phyloP scores from a whole-genome alignment of 2,888 invertebrate species.

The Diloba caeruleocephala region DNA sequence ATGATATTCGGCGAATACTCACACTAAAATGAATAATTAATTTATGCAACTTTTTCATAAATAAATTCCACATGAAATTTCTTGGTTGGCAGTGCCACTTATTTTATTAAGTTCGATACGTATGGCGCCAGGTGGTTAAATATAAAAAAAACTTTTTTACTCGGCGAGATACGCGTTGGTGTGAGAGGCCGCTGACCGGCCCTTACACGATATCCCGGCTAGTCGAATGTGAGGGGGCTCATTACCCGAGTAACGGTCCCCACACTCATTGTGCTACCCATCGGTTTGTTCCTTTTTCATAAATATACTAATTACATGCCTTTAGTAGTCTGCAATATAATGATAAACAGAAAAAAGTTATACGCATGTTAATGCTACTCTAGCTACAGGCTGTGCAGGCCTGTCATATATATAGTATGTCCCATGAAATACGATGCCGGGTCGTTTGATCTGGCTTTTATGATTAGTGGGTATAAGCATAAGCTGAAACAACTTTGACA shows the following conservation, averaged over 20 bases:
- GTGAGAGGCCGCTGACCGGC: slow-evolving; percentile 53
- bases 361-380: slow-evolving; percentile 38
- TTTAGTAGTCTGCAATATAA: slow-evolving; percentile 34
- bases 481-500: too few species aligned
- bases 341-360: slow-evolving; percentile 40
- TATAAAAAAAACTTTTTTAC: neutral
- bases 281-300: slow-evolving; percentile 57
- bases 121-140: neutral
- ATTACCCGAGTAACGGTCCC: slow-evolving; percentile 65
- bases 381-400: slow-evolving; percentile 15
- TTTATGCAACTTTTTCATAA: too few species aligned
- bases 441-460: slow-evolving; percentile 42
- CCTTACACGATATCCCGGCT: slow-evolving; percentile 58
- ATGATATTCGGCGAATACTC: too few species aligned
- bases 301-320: slow-evolving; percentile 58
- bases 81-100: too few species aligned
- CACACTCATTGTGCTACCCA: slow-evolving; percentile 57
- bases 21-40: too few species aligned
- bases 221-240: slow-evolving; percentile 66
- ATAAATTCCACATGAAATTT: too few species aligned
- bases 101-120: too few species aligned
- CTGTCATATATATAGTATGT: slow-evolving; percentile 36
- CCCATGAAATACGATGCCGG: slow-evolving; percentile 30
- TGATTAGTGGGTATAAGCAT: slow-evolving; percentile 36
- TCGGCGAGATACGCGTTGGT: slow-evolving; percentile 52